Conservation (phyloP, 2,113 vertebrate species). For the Clarias batrachus region DNA sequence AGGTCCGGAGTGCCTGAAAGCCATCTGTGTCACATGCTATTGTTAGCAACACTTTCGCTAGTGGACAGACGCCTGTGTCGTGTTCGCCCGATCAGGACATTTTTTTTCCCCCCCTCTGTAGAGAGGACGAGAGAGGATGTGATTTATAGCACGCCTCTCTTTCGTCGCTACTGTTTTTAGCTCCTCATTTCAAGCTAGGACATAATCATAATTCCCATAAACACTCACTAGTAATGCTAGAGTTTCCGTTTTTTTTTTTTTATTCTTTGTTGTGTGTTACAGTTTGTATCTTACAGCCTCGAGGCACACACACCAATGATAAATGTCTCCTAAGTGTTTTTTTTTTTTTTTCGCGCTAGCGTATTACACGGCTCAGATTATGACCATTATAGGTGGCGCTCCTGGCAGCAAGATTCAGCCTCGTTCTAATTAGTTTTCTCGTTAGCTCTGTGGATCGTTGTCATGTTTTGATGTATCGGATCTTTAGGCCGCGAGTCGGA, state of each 20-base stretch:
- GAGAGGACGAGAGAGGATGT: background rate
- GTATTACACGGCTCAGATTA: slow-evolving; percentile 70
- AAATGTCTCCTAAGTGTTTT: slow-evolving; percentile 67
- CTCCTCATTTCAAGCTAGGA: slow-evolving; percentile 7
- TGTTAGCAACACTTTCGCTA: slow-evolving; percentile 24
- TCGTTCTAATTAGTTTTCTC: slow-evolving; percentile 68
- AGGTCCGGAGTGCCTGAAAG: slow-evolving; percentile 13
- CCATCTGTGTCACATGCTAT: slow-evolving; percentile 29
- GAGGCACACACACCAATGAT: slow-evolving; percentile 62
- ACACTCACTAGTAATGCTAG: background rate
- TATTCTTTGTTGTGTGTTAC: background rate
- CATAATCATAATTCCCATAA: slow-evolving; percentile 18
- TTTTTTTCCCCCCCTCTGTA: background rate
- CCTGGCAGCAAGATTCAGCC: slow-evolving; percentile 69
- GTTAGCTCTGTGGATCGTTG: slow-evolving; percentile 62
- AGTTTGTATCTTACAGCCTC: slow-evolving; percentile 49
- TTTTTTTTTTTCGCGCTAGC: slow-evolving; percentile 66
- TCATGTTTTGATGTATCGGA: slow-evolving; percentile 64
- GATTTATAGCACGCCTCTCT: slow-evolving; percentile 16
- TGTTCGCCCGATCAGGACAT: background rate
- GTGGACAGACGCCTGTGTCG: background rate
- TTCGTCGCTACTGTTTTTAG: slow-evolving; percentile 16
- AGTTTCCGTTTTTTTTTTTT: background rate
- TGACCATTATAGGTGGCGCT: slow-evolving; percentile 74
- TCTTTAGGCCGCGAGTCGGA: slow-evolving; percentile 64